phyloP scores from a whole-genome alignment of 2,888 invertebrate genomes.

The Zaprionus lineosus region DNA sequence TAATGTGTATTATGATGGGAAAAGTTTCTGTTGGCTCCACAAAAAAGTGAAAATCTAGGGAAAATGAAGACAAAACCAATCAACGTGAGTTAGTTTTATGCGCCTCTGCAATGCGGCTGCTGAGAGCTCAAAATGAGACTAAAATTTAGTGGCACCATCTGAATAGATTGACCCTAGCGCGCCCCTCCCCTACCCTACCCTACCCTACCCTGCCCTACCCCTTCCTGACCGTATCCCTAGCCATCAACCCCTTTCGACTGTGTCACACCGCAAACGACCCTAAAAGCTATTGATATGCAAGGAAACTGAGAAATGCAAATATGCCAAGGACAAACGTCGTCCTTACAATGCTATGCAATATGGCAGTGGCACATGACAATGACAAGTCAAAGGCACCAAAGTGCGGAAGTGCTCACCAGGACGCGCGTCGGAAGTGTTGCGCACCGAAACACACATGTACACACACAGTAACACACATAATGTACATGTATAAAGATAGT shows the following conservation, averaged over 20 bases:
- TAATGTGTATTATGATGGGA: conserved; percentile 17
- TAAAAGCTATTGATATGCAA: conserved; percentile 62
- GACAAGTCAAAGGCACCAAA: conserved; percentile 58
- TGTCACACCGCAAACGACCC: too few species aligned
- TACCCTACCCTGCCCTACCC: too few species aligned
- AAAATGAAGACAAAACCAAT: conserved; percentile 12
- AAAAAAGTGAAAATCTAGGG: neutral
- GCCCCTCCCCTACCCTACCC: too few species aligned
- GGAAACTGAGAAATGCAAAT: conserved; percentile 66
- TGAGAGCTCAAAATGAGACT: conserved; percentile 15
- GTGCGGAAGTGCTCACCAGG: conserved; percentile 51
- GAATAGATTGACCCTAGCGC: conserved; percentile 17
- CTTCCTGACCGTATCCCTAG: too few species aligned
- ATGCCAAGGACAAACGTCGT: conserved; percentile 32
- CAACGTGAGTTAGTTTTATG: conserved; percentile 28
- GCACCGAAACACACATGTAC: conserved; percentile 31
- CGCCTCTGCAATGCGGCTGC: conserved; percentile 1
- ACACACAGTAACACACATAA: neutral
- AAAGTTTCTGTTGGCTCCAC: conserved; percentile 19
- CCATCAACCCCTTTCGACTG: too few species aligned
- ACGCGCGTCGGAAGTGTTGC: conserved; percentile 60
- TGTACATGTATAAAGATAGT: conserved; percentile 6
- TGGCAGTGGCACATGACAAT: conserved; percentile 56
- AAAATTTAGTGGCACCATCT: conserved; percentile 33
- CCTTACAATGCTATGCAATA: conserved; percentile 19